Conservation (phyloP, 2,888 invertebrate genomes). For the Napeogenes sylphis region DNA sequence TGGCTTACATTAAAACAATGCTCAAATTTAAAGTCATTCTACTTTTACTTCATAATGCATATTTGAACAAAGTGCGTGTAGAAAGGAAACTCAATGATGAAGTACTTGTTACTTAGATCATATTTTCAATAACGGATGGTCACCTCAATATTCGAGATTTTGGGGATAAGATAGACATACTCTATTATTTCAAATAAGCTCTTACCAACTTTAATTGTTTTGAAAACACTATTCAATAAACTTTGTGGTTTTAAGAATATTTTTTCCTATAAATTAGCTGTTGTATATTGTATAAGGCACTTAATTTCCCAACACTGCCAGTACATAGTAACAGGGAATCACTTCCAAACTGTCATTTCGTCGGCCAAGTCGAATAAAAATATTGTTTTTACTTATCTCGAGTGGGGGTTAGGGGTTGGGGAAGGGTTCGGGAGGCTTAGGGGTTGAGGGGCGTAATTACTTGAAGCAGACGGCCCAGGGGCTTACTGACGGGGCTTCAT, state of each 20-base stretch:
- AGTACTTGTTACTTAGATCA: too few relatives aligned
- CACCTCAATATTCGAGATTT: too few relatives aligned
- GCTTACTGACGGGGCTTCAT: slow-evolving; percentile 56
- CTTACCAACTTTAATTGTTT: too few relatives aligned
- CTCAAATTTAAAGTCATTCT: slow-evolving; percentile 6
- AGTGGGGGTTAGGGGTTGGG: slow-evolving; percentile 34
- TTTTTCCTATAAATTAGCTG: not conserved
- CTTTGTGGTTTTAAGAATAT: too few relatives aligned
- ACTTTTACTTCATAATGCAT: not conserved
- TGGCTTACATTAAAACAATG: slow-evolving; percentile 5
- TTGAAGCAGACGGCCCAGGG: slow-evolving; percentile 63
- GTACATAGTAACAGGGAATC: slow-evolving; percentile 2
- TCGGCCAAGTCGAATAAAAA: slow-evolving; percentile 70
- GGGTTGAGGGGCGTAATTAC: slow-evolving; percentile 64
- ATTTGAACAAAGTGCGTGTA: not conserved
- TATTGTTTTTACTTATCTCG: slow-evolving; percentile 76
- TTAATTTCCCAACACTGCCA: not conserved
- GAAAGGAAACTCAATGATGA: not conserved
- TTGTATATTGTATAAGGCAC: not conserved
- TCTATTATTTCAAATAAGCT: too few relatives aligned
- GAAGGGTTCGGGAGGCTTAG: slow-evolving; percentile 40
- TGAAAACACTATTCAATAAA: too few relatives aligned
- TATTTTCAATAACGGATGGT: too few relatives aligned
- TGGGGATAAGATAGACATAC: too few relatives aligned
- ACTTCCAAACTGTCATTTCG: slow-evolving; percentile 62